Evolutionary conservation across 2,113 vertebrate species (phyloP), one percentile per base, ranked within the genome.

Genomic region (Pionites leucogaster): DNA sequence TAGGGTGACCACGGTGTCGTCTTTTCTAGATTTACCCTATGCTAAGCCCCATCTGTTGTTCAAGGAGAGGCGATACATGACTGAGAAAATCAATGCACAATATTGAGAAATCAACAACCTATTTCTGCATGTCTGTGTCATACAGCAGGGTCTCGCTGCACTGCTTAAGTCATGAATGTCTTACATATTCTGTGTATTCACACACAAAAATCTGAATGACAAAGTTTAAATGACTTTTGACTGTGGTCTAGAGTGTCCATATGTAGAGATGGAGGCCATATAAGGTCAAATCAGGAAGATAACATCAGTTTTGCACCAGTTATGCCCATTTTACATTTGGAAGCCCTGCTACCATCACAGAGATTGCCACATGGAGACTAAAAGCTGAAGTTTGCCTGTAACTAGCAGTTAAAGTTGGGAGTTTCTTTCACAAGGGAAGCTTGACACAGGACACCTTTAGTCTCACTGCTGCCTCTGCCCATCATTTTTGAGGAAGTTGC

Each of bases 291-390:
- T 20, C 55, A 81, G 28, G 31, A 80, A 65, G 57, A 47, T 17
- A 59, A 17, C n/a, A 74, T 8, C 11, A 4, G 25, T 41, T 76
- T 88, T 86, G n/a, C 1, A 13, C 13, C 71, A 72, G 20, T 76
- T 76, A 42, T n/a, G 18, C 11, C 18, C 7, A 10, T 15, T 41
- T 41, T 42, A 44, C 46, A 31, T 17, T n/a, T 31, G 31, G 29
- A 93, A 88, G 18, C 7, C 17, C 7, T 8, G 1, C 13, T 37
- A 2, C 33, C 2, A 1, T 20, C 33, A 22, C 55, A 33, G 37
- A 33, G 22, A 70, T 74, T 74, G 8, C 33, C 1, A 1, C n/a
- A 39, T 2, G 1, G 50, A 46, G 14, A 27, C 7, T 24, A 13
- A 68, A 6, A 57, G 37, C 27, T 78, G 35, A 80, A 59, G 28